These are phyloP conservation scores for Sciurus vulgaris DNA, from an alignment of 2,797 vertebrate genomes.

Conservation along the genomic window DNA sequence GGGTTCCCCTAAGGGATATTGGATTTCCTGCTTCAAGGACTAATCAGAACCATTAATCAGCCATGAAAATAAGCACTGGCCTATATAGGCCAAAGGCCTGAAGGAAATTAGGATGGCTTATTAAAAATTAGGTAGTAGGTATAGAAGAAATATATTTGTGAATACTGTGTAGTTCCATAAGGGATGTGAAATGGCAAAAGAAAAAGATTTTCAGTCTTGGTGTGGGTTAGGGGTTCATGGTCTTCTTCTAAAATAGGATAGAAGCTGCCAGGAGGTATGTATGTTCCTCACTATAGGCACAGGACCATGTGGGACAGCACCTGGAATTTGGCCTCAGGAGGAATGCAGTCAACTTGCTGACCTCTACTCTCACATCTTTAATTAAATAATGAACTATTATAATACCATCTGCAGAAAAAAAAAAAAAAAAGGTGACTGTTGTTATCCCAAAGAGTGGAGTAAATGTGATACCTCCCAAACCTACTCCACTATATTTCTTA, in stretches of 20 bases:
- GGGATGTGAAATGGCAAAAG: constrained; percentile 34
- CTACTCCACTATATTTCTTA: background rate
- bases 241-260: background rate
- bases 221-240: background rate
- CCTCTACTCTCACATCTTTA: background rate
- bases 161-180: background rate
- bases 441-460: background rate
- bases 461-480: background rate
- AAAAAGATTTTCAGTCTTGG: constrained; percentile 13
- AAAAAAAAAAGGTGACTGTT: background rate
- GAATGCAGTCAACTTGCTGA: background rate
- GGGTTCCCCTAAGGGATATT: constrained; percentile 88
- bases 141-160: constrained; percentile 58
- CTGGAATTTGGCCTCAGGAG: background rate
- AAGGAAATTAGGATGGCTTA: constrained; percentile 80
- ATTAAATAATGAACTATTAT: background rate
- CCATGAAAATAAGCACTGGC: constrained; percentile 77
- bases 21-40: constrained; percentile 86
- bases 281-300: rapidly evolving
- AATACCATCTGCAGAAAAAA: background rate
- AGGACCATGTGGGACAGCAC: background rate
- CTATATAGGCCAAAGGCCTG: constrained; percentile 62
- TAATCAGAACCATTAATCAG: constrained; percentile 86
- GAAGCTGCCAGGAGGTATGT: background rate
- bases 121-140: constrained; percentile 72